A percentile compares a stretch with the other conserved stretches of the same genome.
Evolutionary conservation across 1,140 invertebrate genomes (phyloP).

Genomic region (Oreohelix idahoensis): DNA sequence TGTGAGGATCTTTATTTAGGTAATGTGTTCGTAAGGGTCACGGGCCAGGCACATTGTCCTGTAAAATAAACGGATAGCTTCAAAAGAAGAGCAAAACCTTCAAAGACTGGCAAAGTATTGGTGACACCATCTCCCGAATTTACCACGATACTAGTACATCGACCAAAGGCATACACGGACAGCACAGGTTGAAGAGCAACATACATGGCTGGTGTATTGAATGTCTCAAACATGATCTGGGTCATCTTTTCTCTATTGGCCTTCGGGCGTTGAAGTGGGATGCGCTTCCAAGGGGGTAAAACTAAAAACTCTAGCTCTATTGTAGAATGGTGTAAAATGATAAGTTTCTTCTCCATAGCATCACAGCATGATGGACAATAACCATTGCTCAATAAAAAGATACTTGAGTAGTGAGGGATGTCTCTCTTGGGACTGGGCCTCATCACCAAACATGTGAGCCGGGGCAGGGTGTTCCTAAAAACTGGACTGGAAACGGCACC

Average conservation of each 20-base stretch:
- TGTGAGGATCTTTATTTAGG: conserved; percentile 87
- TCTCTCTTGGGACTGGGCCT: conserved; percentile 74
- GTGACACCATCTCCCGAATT: conserved; percentile 78
- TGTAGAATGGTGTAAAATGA: conserved; percentile 54
- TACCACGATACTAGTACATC: conserved; percentile 74
- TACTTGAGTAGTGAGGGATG: conserved; percentile 18
- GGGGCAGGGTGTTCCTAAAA: too few species aligned
- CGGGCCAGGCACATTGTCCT: conserved; percentile 4
- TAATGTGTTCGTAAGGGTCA: conserved; percentile 22
- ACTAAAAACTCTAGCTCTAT: conserved; percentile 45
- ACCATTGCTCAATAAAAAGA: conserved; percentile 25
- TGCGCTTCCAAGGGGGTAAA: conserved; percentile 20
- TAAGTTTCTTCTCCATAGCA: conserved; percentile 16
- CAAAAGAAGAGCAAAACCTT: conserved; percentile 8
- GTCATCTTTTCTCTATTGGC: conserved; percentile 72
- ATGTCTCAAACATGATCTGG: conserved; percentile 69
- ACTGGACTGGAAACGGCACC: too few species aligned
- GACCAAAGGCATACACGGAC: conserved; percentile 84
- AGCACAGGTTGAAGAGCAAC: conserved; percentile 77
- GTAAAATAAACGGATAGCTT: too few species aligned
- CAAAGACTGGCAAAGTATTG: conserved; percentile 44
- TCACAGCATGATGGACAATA: conserved; percentile 28
- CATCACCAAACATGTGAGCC: too few species aligned
- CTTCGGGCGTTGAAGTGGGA: conserved; percentile 20
- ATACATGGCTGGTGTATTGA: conserved; percentile 93